These are phyloP conservation scores for Sparidentex hasta DNA, from an alignment of 2,797 vertebrate species.

Conservation along the genomic window DNA sequence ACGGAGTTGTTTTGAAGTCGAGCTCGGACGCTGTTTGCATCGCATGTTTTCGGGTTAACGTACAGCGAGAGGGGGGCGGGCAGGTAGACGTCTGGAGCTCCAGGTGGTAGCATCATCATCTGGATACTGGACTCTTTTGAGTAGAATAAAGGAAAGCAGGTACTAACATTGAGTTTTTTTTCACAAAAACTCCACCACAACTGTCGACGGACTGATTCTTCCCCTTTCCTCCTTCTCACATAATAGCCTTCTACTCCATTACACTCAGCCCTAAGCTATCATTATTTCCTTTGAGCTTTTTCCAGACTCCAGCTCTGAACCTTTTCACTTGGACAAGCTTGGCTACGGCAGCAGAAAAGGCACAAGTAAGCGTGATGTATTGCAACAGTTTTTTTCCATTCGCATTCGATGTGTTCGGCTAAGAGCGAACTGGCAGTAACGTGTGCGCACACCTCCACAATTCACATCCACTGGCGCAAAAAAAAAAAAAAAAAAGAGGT, in stretches of 20 bases:
- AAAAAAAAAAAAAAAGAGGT: background rate
- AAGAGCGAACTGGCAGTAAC: conserved; percentile 12
- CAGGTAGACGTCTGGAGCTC: conserved; percentile 59
- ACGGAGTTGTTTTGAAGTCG: conserved; percentile 68
- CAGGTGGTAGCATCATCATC: conserved; percentile 66
- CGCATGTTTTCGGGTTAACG: conserved; percentile 43
- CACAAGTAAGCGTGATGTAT: conserved; percentile 7
- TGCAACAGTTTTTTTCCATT: conserved; percentile 21
- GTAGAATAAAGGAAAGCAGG: conserved; percentile 23
- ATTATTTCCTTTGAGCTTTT: conserved; percentile 39
- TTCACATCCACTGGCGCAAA: conserved; percentile 30
- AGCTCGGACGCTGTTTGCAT: conserved; percentile 47
- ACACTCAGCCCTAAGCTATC: conserved; percentile 41
- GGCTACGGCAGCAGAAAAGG: conserved; percentile 28
- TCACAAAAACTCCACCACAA: conserved; percentile 23
- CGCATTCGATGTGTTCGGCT: conserved; percentile 11
- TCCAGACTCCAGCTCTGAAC: conserved; percentile 49
- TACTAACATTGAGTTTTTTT: conserved; percentile 19
- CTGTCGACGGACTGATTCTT: conserved; percentile 36
- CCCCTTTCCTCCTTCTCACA: conserved; percentile 30
- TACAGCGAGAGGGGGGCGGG: conserved; percentile 5
- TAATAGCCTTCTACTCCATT: conserved; percentile 30
- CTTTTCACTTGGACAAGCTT: conserved; percentile 42
- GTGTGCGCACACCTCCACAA: conserved; percentile 30
- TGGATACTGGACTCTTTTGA: conserved; percentile 23